Base-by-base conservation (phyloP, 2,888 invertebrate genomes). In the Phalangium opilio region DNA sequence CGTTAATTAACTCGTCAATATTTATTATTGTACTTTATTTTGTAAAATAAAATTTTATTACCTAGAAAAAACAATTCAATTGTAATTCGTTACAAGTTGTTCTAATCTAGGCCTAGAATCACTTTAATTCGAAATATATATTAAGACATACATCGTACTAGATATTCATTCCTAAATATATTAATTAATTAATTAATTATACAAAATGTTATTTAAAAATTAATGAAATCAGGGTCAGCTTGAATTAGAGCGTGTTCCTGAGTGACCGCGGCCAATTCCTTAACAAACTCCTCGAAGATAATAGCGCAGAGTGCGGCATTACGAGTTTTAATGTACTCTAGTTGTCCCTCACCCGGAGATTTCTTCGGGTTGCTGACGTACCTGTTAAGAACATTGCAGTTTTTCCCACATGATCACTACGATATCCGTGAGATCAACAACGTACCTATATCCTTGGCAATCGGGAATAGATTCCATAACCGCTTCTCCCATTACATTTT, bases 271-370 rank as follows among this genome's bases (percentile, higher is more conserved):
- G 95, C 85, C 50, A 96, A 70, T 69, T 95, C 93, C 65, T 91
- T 90, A 0, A 91, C 73, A 83, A 96, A 91, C 64, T 96, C 95
- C 61, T 91, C 89, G 51, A 95, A 70, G 41, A 96, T 70, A 5
- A 96, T 82, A 2, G 91, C 89, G 61, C 83, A 82, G 52, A 83
- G 70, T 1, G 83, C 80, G 21, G 59, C 59, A 41, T 57, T 57
- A 44, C 51, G 56, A 3, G 63, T 64, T 55, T 64, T 63, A 7
- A 63, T 44, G 8, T 62, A 57, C 45, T 64, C 63, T 54, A 57
- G 48, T 42, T 55, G 54, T 2, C 55, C 53, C 43, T 59, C 59
- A 10, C 50, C 48, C 34, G 54, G 50, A 33, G 53, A 52, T 14
- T 50, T 49, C n/a, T 50, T 50, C 7, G 53, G 52, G 18, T 51